These are phyloP conservation scores for Lycaon pictus DNA, from an alignment of 2,113 vertebrate genomes.

Conservation along the genomic window DNA sequence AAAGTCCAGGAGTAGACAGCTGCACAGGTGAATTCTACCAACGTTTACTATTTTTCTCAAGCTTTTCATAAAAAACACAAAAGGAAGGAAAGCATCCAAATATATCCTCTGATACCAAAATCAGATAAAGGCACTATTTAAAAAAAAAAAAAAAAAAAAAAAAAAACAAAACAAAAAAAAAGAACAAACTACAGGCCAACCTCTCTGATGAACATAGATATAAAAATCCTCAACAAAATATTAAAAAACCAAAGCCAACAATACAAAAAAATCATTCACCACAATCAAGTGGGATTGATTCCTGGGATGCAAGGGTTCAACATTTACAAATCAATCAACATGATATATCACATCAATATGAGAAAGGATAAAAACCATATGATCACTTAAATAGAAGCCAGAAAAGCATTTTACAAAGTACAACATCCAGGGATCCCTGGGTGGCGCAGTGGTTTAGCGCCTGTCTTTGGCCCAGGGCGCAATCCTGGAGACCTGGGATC, in stretches of 20 bases:
- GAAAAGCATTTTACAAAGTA: background rate
- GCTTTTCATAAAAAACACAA: background rate
- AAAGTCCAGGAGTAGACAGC: background rate
- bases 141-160: background rate
- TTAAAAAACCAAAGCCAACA: background rate
- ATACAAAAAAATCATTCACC: background rate
- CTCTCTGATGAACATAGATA: background rate
- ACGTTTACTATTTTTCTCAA: background rate
- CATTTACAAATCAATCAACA: background rate
- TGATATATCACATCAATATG: background rate
- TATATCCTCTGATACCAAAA: background rate
- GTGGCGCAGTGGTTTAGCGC: too few species aligned
- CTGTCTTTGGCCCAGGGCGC: too few species aligned
- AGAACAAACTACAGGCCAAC: background rate
- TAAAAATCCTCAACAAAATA: background rate
- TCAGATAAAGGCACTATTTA: background rate
- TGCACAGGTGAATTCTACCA: background rate
- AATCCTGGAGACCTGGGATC: too few species aligned
- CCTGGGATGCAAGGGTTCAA: background rate
- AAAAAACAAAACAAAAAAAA: background rate
- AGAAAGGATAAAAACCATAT: background rate
- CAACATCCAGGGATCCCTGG: too few species aligned
- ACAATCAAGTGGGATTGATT: background rate
- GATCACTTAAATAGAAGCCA: background rate
- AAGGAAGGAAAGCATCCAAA: background rate